These are phyloP conservation scores for Dryococelus australis DNA, from an alignment of 2,888 invertebrate genomes.

Conservation along the genomic window DNA sequence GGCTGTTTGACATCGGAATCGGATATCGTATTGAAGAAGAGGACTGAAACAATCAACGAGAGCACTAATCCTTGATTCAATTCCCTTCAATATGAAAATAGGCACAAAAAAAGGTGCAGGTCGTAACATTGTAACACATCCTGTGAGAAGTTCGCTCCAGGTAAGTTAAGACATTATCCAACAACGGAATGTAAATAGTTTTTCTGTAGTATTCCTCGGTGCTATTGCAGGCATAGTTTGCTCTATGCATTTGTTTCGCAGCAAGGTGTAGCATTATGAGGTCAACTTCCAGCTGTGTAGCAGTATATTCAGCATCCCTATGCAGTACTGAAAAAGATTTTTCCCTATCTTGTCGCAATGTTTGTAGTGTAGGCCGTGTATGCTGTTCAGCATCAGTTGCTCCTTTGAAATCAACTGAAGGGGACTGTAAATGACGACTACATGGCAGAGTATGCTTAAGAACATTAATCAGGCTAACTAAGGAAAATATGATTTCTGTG, in stretches of 20 bases:
- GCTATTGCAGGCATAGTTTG: background rate
- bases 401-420: background rate
- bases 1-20: no score
- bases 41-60: no score
- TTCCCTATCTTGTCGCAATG: no score
- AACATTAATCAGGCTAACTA: background rate
- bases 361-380: background rate
- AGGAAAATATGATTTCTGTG: background rate
- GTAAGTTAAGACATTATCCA: background rate
- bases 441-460: background rate
- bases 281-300: background rate
- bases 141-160: no score
- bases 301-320: background rate
- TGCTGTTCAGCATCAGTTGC: background rate
- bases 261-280: background rate
- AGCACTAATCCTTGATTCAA: no score
- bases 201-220: no score
- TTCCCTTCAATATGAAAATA: no score
- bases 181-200: background rate
- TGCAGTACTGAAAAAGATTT: background rate
- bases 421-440: background rate
- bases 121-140: no score
- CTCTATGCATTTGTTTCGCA: background rate
- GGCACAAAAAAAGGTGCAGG: no score
- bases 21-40: no score